phyloP scores from a whole-genome alignment of 2,113 vertebrate genomes.

The Serilophus lunatus region DNA sequence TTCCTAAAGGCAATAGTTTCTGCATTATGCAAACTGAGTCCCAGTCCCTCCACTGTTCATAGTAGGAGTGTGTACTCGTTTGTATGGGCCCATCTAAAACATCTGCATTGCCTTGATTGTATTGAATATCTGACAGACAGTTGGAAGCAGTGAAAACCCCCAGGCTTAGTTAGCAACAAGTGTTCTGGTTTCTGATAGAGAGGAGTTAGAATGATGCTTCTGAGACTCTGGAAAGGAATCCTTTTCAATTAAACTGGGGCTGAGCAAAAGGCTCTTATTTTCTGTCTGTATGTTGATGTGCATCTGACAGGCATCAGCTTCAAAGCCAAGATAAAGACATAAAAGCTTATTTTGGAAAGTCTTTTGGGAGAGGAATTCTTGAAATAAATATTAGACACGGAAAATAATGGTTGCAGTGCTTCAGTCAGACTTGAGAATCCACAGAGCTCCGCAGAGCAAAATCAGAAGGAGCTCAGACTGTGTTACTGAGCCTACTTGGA shows the following conservation, averaged over 20 bases:
- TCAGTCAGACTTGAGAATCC: neutral
- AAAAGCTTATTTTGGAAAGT: neutral
- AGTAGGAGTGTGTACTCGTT: neutral
- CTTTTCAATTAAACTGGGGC: neutral
- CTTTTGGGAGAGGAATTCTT: neutral
- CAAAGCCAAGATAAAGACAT: slow-evolving; percentile 1
- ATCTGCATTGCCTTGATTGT: neutral
- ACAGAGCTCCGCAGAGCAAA: neutral
- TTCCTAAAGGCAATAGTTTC: neutral
- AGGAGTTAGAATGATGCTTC: neutral
- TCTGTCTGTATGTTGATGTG: neutral
- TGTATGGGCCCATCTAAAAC: neutral
- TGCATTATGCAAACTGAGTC: neutral
- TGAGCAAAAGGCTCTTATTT: neutral
- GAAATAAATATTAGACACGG: neutral
- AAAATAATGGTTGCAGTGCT: neutral
- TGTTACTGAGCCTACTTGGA: neutral
- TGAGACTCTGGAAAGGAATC: neutral
- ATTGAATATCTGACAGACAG: neutral
- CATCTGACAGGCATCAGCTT: neutral
- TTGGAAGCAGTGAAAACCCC: neutral
- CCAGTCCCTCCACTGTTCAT: neutral
- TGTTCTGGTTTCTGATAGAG: neutral
- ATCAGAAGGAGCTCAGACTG: neutral
- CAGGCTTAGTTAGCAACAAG: neutral